These are phyloP conservation scores for Lepus americanus DNA, from an alignment of 2,113 vertebrate genomes.

Conservation along the genomic window DNA sequence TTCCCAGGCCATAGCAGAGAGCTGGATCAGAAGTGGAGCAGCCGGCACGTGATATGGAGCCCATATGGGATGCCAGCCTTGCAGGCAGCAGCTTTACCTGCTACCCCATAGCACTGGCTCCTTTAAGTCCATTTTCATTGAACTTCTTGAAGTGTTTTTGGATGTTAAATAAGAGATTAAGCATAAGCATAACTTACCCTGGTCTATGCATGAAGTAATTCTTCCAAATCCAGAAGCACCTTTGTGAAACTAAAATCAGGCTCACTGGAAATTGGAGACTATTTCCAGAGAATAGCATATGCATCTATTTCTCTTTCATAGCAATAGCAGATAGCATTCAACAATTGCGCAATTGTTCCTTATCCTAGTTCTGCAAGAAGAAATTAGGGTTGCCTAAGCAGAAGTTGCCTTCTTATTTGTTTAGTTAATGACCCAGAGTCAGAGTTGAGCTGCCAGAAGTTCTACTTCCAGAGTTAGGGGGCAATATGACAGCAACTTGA, in stretches of 20 bases:
- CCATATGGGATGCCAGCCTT: too few relatives aligned
- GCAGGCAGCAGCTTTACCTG: too few relatives aligned
- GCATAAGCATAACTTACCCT: background rate
- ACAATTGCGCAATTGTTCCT: fast-evolving
- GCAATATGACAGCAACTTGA: background rate
- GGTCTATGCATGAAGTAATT: background rate
- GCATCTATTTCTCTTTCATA: background rate
- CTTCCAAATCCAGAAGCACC: background rate
- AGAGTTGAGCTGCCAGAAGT: background rate
- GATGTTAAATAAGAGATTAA: background rate
- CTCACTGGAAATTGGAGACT: background rate
- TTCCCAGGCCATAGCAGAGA: too few relatives aligned
- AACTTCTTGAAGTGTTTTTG: too few relatives aligned
- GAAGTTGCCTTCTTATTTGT: background rate
- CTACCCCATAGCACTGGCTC: too few relatives aligned
- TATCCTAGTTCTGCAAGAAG: background rate
- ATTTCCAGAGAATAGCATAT: background rate
- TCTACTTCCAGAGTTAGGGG: background rate
- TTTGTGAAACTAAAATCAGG: background rate
- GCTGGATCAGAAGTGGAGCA: too few relatives aligned
- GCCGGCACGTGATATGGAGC: too few relatives aligned
- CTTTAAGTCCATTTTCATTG: too few relatives aligned
- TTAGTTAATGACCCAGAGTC: background rate
- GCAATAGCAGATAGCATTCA: too few relatives aligned
- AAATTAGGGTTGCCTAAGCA: background rate